Evolutionary conservation across 2,888 invertebrate species (phyloP), one percentile per base, ranked within the genome.

Genomic region (Dicranocentrus wangi): DNA sequence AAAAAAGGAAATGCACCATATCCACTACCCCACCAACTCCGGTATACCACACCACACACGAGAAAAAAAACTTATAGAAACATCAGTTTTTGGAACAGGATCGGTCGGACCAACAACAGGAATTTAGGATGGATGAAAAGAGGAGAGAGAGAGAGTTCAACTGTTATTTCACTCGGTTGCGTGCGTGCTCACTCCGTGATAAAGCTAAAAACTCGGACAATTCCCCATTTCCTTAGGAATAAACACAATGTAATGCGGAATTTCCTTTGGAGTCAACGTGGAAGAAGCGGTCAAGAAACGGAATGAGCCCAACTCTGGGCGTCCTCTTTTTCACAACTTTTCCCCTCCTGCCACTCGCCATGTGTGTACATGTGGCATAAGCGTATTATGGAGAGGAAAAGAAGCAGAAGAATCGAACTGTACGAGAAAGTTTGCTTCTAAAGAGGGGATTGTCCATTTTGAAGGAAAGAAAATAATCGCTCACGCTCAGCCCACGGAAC

Each of bases 81-180:
- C 43, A 63, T 27, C 13, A 63, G 55, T 55, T 21, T 58, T 17
- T 65, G 42, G 21, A 42, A 65, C 51, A 28, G 76, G 66, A 68
- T 68, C 58, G 76, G 76, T 68, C 58, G 76, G 76, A 47, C 69
- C 68, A 68, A 68, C 63, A 66, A 55, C 60, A 51, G 53, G 69
- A 77, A 77, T 55, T 63, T 63, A 32, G 63, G 69, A 69, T 70
- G 70, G 77, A 68, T 39, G 58, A 43, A 25, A n/a, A n/a, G n/a
- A n/a, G n/a, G 53, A 39, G 43, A 63, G 43, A 60, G 43, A 70
- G 42, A 65, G 27, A 69, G 70, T 77, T 69, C 70, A 77, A 70
- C 70, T 63, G 77, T 70, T 70, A 77, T 77, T 77, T 77, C 70
- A 77, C 70, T 77, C 43, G 70, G 77, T 70, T 77, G 77, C 77